phyloP scores from a whole-genome alignment of 2,888 invertebrate species.

The Diogma glabrata region DNA sequence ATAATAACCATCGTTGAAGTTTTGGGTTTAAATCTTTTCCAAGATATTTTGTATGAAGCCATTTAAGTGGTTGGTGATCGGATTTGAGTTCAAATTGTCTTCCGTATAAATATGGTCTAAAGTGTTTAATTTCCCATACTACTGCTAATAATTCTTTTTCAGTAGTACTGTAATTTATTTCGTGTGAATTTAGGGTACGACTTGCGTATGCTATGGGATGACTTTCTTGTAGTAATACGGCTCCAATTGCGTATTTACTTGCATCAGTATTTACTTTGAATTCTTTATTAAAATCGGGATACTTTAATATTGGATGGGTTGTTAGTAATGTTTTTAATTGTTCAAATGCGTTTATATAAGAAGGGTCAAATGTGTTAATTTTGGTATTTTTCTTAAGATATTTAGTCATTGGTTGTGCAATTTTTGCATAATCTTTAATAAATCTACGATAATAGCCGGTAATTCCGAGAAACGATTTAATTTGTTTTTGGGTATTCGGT shows the following conservation, averaged over 20 bases:
- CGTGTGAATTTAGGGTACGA: neutral
- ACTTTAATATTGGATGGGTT: neutral
- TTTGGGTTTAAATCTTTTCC: slow-evolving; percentile 17
- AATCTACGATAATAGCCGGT: too few relatives aligned
- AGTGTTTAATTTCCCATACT: too few relatives aligned
- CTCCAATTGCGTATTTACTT: neutral
- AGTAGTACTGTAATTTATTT: neutral
- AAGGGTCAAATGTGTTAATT: slow-evolving; percentile 8
- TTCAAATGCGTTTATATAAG: slow-evolving; percentile 11
- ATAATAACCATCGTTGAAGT: slow-evolving; percentile 17
- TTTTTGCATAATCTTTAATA: too few relatives aligned
- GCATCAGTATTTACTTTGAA: neutral
- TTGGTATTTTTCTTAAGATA: slow-evolving; percentile 10
- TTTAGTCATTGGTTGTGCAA: too few relatives aligned
- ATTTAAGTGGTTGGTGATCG: slow-evolving; percentile 19
- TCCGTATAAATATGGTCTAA: too few relatives aligned
- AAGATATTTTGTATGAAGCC: too few relatives aligned
- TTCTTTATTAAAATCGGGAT: neutral
- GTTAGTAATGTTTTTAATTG: slow-evolving; percentile 17
- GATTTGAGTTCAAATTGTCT: slow-evolving; percentile 10
- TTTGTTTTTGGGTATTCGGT: too few relatives aligned
- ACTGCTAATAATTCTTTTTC: slow-evolving; percentile 12
- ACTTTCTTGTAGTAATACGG: neutral
- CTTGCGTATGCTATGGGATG: neutral
- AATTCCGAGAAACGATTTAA: too few relatives aligned